Conservation (phyloP, 1,140 invertebrate genomes). For the Amyelois transitella region DNA sequence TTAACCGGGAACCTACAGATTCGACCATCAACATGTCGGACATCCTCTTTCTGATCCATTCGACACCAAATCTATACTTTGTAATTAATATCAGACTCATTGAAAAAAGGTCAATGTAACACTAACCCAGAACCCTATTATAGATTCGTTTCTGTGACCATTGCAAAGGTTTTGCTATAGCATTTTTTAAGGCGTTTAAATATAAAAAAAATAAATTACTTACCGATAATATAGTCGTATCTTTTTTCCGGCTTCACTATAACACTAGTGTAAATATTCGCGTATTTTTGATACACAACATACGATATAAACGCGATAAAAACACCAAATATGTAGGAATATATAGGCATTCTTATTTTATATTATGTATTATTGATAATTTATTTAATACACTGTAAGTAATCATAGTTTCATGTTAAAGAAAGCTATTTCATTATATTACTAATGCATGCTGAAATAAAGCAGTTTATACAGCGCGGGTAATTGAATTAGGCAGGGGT, state of each 20-base stretch:
- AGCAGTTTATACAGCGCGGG: slow-evolving; percentile 2
- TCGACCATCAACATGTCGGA: no score
- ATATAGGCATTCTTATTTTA: slow-evolving; percentile 23
- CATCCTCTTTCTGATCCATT: no score
- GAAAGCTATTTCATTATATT: slow-evolving; percentile 10
- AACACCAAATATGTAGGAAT: slow-evolving; percentile 41
- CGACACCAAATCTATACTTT: no score
- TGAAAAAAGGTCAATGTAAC: no score
- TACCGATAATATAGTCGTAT: slow-evolving; percentile 70
- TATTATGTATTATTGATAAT: not conserved
- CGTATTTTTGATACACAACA: slow-evolving; percentile 48
- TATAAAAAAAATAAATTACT: slow-evolving; percentile 19
- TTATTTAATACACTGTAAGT: not conserved
- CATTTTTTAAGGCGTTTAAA: slow-evolving; percentile 2
- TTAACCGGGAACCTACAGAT: no score
- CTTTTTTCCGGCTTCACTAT: slow-evolving; percentile 43
- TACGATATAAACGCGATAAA: slow-evolving; percentile 42
- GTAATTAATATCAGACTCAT: no score
- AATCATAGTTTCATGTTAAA: slow-evolving; percentile 10
- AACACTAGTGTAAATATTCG: slow-evolving; percentile 44
- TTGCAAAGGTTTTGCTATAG: slow-evolving; percentile 5
- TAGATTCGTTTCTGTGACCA: no score
- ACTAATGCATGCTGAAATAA: slow-evolving; percentile 4
- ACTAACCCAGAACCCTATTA: no score
- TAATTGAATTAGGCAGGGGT: slow-evolving; percentile 28